Base-by-base conservation (phyloP, 2,888 invertebrate species). In the Bugula neritina region DNA sequence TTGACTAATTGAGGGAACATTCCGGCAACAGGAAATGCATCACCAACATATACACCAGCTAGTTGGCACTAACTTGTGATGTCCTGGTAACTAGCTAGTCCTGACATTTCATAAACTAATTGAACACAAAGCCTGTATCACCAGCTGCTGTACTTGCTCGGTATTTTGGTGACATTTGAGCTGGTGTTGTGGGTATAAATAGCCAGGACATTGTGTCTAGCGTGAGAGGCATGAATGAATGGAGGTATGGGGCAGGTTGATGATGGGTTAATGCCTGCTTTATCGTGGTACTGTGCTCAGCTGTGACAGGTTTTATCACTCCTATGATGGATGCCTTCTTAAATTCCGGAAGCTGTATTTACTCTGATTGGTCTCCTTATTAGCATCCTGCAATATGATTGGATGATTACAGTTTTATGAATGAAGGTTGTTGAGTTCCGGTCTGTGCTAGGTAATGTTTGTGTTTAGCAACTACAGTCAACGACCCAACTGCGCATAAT, bases 371-470 rank as follows among this genome's bases (percentile, higher is more conserved):
- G 55, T 5, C 55, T 55, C 23, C 23, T 5, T 55, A 17, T 55
- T 3, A 55, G 23, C 55, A 55, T 55, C 55, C 55, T 55, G 55
- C 55, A 55, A 55, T 55, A 5, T 55, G 55, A 55, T 55, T 55
- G 55, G 55, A 5, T 23, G 23, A 23, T 55, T 5, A 55, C 23
- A 55, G 25, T 55, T 43, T 43, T 55, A 25, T 55, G 55, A 55
- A 55, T 55, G 55, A 55, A 55, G 10, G 55, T 55, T 55, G 55
- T 23, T 23, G 5, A 55, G 55, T 55, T 55, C 55, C 55, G 55
- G 55, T 25, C 55, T 55, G 21, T n/a, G 5, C 25, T 5, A 55
- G 55, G 55, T 55, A 23, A 23, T 55, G 21, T 55, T 55, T 17
- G 55, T 55, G 13, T 17, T 25, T 3, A 55, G 5, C 3, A 3